Base-by-base conservation (phyloP, 2,797 vertebrate species). In the Myotis pilosus region DNA sequence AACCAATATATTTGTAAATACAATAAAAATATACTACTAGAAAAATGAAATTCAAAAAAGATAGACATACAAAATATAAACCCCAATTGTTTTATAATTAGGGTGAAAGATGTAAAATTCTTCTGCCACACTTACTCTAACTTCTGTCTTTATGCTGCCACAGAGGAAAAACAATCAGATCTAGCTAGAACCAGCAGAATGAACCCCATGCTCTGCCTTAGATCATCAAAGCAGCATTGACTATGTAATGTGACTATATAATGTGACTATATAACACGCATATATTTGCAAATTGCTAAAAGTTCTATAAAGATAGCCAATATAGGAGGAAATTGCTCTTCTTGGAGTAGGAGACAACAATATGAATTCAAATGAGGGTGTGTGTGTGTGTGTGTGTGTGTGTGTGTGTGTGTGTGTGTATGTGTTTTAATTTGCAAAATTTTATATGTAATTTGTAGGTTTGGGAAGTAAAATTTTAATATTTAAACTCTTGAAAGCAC, bases 1-100 rank as follows among this genome's bases (percentile, higher is more conserved):
- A 12, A 74, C 7, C 12, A 64, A 69, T 23, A 62, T n/a, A 47
- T 90, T 85, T 94, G 2, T 78, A 95, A 95, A 84, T 81, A 74
- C 5, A 69, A 49, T 72, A 91, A 94, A 82, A 91, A 84, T 60
- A 0, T 4, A 28, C 30, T 78, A 69, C 13, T 66, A 38, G 30
- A 23, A 89, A 92, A 94, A 55, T 71, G 13, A 30, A 79, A 83
- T 41, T 28, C 12, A 8, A 28, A 62, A 68, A 82, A 62, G 60
- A 57, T 6, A 88, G 8, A 30, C 3, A 38, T 68, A 64, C 2
- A 90, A 81, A 92, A 94, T 87, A 47, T 51, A 93, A 95, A 38
- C 7, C 2, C 41, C 19, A 84, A 4, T 82, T 95, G 7, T 44
- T 87, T 74, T 75, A 81, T 75, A 47, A 78, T 94, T 94, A 91